Evolutionary conservation across 2,113 vertebrate genomes (phyloP), one percentile per base, ranked within the genome.

Genomic region (Cheilinus undulatus): DNA sequence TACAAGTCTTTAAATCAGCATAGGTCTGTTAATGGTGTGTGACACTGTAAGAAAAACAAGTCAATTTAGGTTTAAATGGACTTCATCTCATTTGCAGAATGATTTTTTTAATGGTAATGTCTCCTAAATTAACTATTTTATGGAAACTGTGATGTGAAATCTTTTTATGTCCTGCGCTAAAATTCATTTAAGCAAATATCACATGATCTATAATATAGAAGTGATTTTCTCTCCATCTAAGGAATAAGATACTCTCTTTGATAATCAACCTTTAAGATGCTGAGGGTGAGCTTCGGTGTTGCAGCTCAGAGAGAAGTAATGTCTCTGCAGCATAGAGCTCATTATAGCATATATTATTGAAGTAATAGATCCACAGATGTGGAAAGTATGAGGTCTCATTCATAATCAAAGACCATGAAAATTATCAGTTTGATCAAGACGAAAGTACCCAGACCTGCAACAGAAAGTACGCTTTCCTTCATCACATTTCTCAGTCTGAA

Each of bases 351-450:
- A 49, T 64, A 56, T 57, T 66, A 49, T 32, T 51, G 4, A 30
- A 27, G 7, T 45, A 46, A 52, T 48, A 56, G 46, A 69, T 40
- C 64, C 36, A 64, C 36, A 32, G 49, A 64, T 32, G 54, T 53
- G 50, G 61, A 70, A 59, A 58, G 52, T 45, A 56, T 24, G 7
- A 61, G 56, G 43, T 40, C 34, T 68, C 56, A 54, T 75, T 78
- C 67, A 27, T 60, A 34, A 34, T 65, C 48, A 52, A 51, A 30
- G 23, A 65, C 46, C 28, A 10, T 69, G 67, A 82, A 63, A 24
- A 59, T 30, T 40, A n/a, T 68, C 30, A 36, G 34, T 36, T 8
- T 36, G 34, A 36, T 40, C 19, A 63, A 40, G 7, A 1, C 22
- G 1, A 59, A 22, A 48, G 15, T 8, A 30, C 2, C 19, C 1